Evolutionary conservation across 2,797 vertebrate species (phyloP), one percentile per base, ranked within the genome.

Genomic region (Lophius americanus): DNA sequence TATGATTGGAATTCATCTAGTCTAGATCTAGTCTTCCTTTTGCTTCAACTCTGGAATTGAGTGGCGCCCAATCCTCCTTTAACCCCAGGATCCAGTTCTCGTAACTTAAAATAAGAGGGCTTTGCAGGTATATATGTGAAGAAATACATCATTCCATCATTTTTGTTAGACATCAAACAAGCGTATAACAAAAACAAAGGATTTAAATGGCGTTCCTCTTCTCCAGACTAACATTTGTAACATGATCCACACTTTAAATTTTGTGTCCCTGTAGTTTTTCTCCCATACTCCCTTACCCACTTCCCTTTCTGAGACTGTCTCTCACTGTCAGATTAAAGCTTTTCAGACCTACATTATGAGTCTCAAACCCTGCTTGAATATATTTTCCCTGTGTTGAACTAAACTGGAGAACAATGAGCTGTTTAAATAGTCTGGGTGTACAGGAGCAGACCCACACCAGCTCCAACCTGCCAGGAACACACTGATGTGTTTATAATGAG

Each of bases 401-500:
- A 58, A 65, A 61, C 70, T 48, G 12, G 35, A 70, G 76, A 83
- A 87, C 81, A 86, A 82, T 82, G 79, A 76, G 81, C 70, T 78
- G 43, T 43, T 66, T 65, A 52, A 43, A 51, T 62, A 73, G 75
- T 68, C 71, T 59, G 9, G n/a, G 59, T 56, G 54, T 86, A 85
- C 84, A 82, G 78, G 74, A 85, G 82, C 78, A 85, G 85, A 75
- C 73, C 41, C 70, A 70, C 65, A 54, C 52, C 69, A 11, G 70
- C 66, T 69, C 80, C 68, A 75, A 76, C 70, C 79, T 83, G 81
- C 83, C 81, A 88, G 74, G 64, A 60, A 61, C 67, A 50, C 75
- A 47, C 78, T 91, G 87, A 91, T 88, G 89, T 89, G 86, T 88
- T 88, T 85, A 72, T 90, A 89, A 90, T 85, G 85, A 90, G 75